These are phyloP conservation scores for Rhyacichthys aspro DNA, from an alignment of 2,797 vertebrate species.

Conservation along the genomic window DNA sequence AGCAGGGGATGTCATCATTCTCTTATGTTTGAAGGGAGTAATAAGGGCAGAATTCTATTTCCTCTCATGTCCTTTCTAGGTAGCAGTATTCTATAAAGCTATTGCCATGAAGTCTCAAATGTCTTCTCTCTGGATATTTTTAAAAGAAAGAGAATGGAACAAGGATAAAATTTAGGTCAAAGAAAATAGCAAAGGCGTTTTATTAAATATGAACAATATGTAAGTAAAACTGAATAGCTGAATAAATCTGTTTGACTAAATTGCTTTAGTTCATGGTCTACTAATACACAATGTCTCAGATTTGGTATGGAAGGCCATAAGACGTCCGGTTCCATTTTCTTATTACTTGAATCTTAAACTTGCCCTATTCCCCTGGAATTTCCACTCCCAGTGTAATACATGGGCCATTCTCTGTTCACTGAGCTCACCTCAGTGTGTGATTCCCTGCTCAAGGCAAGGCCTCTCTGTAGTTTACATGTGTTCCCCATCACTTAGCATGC, in stretches of 20 bases:
- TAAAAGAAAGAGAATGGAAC: slow-evolving; percentile 35
- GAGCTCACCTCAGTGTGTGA: slow-evolving; percentile 42
- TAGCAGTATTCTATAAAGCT: slow-evolving; percentile 41
- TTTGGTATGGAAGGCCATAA: slow-evolving; percentile 13
- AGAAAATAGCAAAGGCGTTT: slow-evolving; percentile 11
- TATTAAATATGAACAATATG: slow-evolving; percentile 13
- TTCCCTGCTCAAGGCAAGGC: slow-evolving; percentile 37
- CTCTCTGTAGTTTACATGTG: slow-evolving; percentile 79
- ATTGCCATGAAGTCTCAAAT: slow-evolving; percentile 26
- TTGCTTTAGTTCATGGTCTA: slow-evolving; percentile 13
- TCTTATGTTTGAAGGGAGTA: slow-evolving; percentile 64
- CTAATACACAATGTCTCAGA: slow-evolving; percentile 23
- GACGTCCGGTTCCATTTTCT: slow-evolving; percentile 28
- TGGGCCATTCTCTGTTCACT: slow-evolving; percentile 7
- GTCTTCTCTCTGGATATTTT: slow-evolving; percentile 32
- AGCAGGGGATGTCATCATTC: slow-evolving; percentile 47
- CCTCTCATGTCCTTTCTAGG: slow-evolving; percentile 51
- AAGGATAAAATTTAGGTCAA: slow-evolving; percentile 21
- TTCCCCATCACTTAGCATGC: slow-evolving; percentile 84
- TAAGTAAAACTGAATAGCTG: slow-evolving; percentile 14
- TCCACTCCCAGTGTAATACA: slow-evolving; percentile 35
- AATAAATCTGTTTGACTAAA: slow-evolving; percentile 17
- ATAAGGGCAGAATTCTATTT: slow-evolving; percentile 62
- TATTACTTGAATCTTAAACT: slow-evolving; percentile 38
- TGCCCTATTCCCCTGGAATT: slow-evolving; percentile 31